Base-by-base conservation (phyloP, 53 echinoderm and acorn worm genomes). In the Mesocentrotus franciscanus region DNA sequence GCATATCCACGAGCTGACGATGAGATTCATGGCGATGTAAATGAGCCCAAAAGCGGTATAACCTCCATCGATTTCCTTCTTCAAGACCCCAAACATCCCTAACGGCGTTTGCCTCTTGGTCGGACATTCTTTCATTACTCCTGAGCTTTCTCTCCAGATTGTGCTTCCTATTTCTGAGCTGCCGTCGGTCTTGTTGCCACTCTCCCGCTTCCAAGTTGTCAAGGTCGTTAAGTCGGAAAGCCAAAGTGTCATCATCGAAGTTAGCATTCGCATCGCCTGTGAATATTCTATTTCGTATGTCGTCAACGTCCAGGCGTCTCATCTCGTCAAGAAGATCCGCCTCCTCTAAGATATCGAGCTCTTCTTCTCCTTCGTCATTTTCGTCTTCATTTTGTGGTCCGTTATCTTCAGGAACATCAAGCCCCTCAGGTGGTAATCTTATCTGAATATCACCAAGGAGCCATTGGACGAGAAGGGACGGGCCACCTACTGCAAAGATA, bases 11-110 rank as follows among this genome's bases (percentile, higher is more conserved):
- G 56, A 99, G 79, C 20, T 14, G 71, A 90, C 61, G 85, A 12
- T 96, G 93, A 57, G 95, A 78, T 22, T 71, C 76, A n/a, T 96
- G 89, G 35, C 96, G 91, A 34, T 98, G 96, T 56, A 93, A 78
- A 10, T 90, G 76, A n/a, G 96, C 78, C 98, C 98, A 98, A 64
- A 95, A 95, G 15, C 97, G 91, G 34, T 98, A 98, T 16, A 98
- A 95, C 16, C 95, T 78, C 98, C 98, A 98, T 36, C 97, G 95
- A 66, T 93, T 16, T 62, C 90, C 74, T 60, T 95, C 61, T 13
- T 66, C 85, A 59, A 98, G 85, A 17, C 62, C 78, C 99, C 98
- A 99, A 16, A 98, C 90, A 61, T 98, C 95, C 16, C 30, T 71
- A n/a, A 99, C 92, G 27, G 30, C 30, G 24, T 26, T 26, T 20